These are phyloP conservation scores for Orthonevra nobilis DNA, from an alignment of 2,888 invertebrate genomes.

Conservation along the genomic window DNA sequence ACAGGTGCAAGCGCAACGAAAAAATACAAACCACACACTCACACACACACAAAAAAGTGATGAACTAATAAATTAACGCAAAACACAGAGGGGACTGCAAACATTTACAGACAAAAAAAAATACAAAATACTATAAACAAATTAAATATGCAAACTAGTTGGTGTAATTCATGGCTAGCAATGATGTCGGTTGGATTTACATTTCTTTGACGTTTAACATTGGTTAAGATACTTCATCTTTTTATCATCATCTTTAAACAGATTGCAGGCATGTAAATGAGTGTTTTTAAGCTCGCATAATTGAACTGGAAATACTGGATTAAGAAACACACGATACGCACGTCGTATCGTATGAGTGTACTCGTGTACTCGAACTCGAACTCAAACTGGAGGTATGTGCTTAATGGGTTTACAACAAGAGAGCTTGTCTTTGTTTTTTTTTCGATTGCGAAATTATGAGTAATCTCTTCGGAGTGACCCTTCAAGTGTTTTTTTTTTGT, in stretches of 20 bases:
- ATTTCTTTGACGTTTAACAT: constrained; percentile 45
- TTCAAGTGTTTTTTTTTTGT: no score
- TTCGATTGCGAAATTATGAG: no score
- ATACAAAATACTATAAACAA: not conserved
- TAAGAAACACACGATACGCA: not conserved
- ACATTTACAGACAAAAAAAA: not conserved
- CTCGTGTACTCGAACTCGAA: no score
- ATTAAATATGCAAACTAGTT: constrained; percentile 42
- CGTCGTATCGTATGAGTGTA: not conserved
- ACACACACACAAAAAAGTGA: constrained; percentile 9
- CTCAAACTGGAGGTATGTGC: no score
- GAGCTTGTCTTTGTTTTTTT: no score
- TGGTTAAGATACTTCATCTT: constrained; percentile 28
- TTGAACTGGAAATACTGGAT: constrained; percentile 35
- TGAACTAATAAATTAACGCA: constrained; percentile 40
- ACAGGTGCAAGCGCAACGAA: constrained; percentile 48
- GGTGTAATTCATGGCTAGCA: constrained; percentile 29
- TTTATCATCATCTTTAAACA: constrained; percentile 39
- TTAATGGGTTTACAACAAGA: no score
- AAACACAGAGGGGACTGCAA: not conserved
- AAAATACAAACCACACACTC: not conserved
- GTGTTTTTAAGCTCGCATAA: constrained; percentile 21
- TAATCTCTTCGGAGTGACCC: no score
- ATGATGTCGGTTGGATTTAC: constrained; percentile 38
- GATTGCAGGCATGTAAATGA: constrained; percentile 43